Conservation (phyloP, 1,140 invertebrate genomes). For the Drosophila virilis region DNA sequence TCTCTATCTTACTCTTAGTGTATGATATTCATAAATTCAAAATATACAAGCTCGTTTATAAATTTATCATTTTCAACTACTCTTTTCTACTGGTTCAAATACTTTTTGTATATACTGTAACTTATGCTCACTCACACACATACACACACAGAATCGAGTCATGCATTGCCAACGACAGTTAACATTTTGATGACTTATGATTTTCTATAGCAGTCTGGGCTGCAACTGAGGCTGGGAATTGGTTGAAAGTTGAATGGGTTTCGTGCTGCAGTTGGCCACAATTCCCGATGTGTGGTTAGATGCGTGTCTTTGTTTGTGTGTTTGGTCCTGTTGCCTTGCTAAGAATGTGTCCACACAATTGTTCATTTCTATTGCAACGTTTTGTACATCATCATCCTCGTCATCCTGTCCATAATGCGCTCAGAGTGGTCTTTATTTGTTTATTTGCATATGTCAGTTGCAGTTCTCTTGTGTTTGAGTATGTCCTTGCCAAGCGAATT, state of each 20-base stretch:
- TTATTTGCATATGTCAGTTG: conserved; percentile 26
- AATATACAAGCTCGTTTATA: no score
- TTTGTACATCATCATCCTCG: conserved; percentile 12
- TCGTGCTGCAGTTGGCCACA: conserved; percentile 39
- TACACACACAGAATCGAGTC: conserved; percentile 1
- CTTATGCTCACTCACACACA: neutral
- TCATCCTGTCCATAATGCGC: conserved; percentile 8
- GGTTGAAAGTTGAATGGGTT: conserved; percentile 20
- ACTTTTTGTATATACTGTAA: conserved; percentile 6
- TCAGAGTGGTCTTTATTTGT: conserved; percentile 9
- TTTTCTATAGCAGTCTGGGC: conserved; percentile 20
- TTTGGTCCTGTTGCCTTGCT: conserved; percentile 23
- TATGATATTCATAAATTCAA: neutral
- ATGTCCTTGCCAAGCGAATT: conserved; percentile 14
- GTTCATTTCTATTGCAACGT: conserved; percentile 21
- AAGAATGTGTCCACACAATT: conserved; percentile 23
- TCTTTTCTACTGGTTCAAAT: neutral
- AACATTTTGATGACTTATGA: conserved; percentile 57
- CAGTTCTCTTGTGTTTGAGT: conserved; percentile 3
- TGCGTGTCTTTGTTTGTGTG: neutral
- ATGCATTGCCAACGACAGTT: conserved; percentile 43
- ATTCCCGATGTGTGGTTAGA: neutral
- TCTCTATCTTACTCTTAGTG: neutral
- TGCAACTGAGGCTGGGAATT: conserved; percentile 13
- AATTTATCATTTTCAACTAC: no score